Conservation (phyloP, 2,888 invertebrate genomes). For the Eledona agricola region DNA sequence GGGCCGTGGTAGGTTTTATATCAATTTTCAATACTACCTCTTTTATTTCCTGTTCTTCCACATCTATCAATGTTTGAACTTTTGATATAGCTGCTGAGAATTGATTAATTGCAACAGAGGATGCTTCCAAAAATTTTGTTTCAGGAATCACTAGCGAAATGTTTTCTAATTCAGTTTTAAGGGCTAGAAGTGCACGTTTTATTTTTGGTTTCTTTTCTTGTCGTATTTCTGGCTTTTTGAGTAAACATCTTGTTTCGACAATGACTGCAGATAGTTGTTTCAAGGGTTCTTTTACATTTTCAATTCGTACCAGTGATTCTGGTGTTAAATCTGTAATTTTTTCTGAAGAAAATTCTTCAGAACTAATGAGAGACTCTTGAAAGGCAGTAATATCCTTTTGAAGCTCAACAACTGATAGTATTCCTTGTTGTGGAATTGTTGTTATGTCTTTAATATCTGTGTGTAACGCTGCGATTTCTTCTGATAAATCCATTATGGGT, state of each 20-base stretch:
- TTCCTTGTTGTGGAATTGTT: slow-evolving; percentile 38
- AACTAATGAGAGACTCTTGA: slow-evolving; percentile 14
- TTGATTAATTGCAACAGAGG: slow-evolving; percentile 33
- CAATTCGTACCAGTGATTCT: slow-evolving; percentile 2
- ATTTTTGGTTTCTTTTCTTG: slow-evolving; percentile 37
- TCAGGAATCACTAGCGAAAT: slow-evolving; percentile 13
- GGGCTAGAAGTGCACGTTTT: slow-evolving; percentile 32
- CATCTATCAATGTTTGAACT: slow-evolving; percentile 2
- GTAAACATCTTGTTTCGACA: slow-evolving; percentile 26
- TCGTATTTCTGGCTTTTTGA: slow-evolving; percentile 17
- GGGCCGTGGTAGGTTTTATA: slow-evolving; percentile 1
- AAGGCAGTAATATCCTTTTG: slow-evolving; percentile 17
- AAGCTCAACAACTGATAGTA: slow-evolving; percentile 37
- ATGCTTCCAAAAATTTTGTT: slow-evolving; percentile 25
- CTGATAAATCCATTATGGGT: slow-evolving; percentile 23
- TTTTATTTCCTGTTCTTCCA: background rate
- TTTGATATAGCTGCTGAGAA: slow-evolving; percentile 27
- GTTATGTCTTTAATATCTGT: slow-evolving; percentile 10
- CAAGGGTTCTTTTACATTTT: slow-evolving; percentile 41
- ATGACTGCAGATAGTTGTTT: slow-evolving; percentile 37
- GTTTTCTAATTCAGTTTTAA: slow-evolving; percentile 36
- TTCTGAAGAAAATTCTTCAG: slow-evolving; percentile 17
- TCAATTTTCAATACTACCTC: slow-evolving; percentile 1
- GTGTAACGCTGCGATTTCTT: slow-evolving; percentile 14
- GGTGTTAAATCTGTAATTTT: slow-evolving; percentile 7